Percentiles rank a stretch among this genome's conserved stretches.
Conservation (phyloP, 2,113 vertebrate genomes). For the Pedionomus torquatus region DNA sequence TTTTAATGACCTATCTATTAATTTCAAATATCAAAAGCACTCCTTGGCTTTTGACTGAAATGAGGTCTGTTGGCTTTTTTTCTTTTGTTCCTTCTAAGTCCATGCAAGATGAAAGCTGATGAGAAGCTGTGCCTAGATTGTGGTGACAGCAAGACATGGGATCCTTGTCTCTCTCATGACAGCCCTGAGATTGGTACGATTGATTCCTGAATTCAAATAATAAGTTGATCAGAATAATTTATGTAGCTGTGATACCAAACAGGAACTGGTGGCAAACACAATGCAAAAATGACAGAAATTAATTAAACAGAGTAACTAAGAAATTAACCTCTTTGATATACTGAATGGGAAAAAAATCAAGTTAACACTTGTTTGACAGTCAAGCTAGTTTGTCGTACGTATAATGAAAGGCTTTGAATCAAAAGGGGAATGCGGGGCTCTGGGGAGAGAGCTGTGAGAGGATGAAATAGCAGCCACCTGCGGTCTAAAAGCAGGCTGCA, state of each 20-base stretch:
- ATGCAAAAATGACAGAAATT: not conserved
- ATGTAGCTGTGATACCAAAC: not conserved
- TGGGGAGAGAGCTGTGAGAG: not conserved
- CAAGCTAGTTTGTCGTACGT: fast-evolving
- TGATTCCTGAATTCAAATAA: not conserved
- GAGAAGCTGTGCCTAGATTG: slow-evolving; percentile 25
- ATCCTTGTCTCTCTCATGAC: not conserved
- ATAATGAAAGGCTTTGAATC: not conserved
- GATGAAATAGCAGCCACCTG: not conserved
- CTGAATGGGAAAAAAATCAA: not conserved
- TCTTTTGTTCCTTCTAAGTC: slow-evolving; percentile 2
- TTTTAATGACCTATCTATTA: not conserved
- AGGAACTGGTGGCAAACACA: not conserved
- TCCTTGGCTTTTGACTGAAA: not conserved
- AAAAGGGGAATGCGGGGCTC: fast-evolving
- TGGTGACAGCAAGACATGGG: not conserved
- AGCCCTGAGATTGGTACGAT: not conserved
- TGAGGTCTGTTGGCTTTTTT: not conserved
- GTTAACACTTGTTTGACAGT: not conserved
- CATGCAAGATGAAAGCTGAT: not conserved
- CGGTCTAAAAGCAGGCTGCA: not conserved
- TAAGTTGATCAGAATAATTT: not conserved
- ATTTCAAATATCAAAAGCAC: slow-evolving; percentile 18
- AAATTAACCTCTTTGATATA: not conserved
- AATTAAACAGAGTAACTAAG: not conserved